Conservation (phyloP, 2,888 invertebrate species). For the Orthonychiurus folsomi region DNA sequence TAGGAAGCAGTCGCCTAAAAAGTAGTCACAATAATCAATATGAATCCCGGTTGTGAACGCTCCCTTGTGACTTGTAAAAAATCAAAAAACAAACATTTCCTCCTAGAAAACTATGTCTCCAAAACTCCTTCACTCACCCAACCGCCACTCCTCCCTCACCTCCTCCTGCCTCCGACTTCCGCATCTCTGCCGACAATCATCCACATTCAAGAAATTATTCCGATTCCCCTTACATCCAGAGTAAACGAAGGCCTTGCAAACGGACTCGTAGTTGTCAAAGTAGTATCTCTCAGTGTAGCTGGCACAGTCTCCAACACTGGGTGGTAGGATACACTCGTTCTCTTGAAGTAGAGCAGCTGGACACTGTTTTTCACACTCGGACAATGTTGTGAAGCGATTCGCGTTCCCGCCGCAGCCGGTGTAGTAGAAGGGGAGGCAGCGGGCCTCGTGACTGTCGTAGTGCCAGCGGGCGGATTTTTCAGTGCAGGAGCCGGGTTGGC, state of each 20-base stretch:
- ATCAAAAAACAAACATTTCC: no score
- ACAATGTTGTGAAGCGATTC: slow-evolving; percentile 55
- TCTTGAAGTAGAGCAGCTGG: slow-evolving; percentile 65
- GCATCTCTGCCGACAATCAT: slow-evolving; percentile 51
- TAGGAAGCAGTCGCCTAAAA: slow-evolving; percentile 22
- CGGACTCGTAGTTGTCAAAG: slow-evolving; percentile 64
- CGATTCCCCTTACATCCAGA: slow-evolving; percentile 87
- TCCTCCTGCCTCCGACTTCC: not conserved
- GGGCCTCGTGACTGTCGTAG: slow-evolving; percentile 46
- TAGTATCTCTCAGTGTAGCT: slow-evolving; percentile 70
- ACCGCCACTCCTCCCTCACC: not conserved
- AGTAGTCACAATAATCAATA: not conserved
- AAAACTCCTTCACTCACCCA: slow-evolving; percentile 1
- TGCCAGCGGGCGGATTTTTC: slow-evolving; percentile 48
- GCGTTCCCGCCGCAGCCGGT: slow-evolving; percentile 49
- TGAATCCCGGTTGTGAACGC: no score
- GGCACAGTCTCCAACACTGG: slow-evolving; percentile 65
- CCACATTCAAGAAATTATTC: slow-evolving; percentile 67
- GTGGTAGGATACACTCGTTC: slow-evolving; percentile 65
- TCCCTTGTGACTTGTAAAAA: no score
- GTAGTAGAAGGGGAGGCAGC: slow-evolving; percentile 49
- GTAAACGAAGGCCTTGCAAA: slow-evolving; percentile 73
- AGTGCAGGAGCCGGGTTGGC: slow-evolving; percentile 46
- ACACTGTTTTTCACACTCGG: slow-evolving; percentile 65
- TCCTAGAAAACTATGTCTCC: no score